Evolutionary conservation across 2,797 vertebrate species (phyloP).

Genomic region (Prunella strophiata): DNA sequence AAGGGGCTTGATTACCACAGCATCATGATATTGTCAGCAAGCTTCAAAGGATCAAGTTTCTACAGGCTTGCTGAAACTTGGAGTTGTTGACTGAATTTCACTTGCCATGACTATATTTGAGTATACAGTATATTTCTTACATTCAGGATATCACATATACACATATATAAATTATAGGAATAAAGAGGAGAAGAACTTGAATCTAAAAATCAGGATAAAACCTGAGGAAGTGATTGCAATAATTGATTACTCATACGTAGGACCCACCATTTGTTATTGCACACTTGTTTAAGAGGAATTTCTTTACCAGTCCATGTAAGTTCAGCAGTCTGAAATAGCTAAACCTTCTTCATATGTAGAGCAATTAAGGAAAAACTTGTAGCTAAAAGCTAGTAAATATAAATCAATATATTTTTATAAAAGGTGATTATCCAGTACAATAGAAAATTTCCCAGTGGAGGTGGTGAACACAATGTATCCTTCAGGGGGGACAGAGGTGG

Average conservation of each 20-base stretch:
- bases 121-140: neutral
- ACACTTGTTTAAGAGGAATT: neutral
- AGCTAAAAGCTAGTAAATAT: neutral
- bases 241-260: neutral
- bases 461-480: neutral
- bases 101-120: neutral
- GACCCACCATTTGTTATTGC: neutral
- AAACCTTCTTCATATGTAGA: neutral
- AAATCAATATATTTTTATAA: neutral
- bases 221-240: neutral
- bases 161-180: neutral
- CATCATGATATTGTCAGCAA: neutral
- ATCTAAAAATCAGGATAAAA: neutral
- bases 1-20: neutral
- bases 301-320: neutral
- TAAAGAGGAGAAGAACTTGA: neutral
- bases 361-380: neutral
- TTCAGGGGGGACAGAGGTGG: neutral
- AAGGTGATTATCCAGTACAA: neutral
- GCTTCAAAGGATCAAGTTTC: neutral
- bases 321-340: neutral
- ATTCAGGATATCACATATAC: neutral
- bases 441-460: neutral
- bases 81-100: neutral
- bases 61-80: neutral